Conservation (phyloP, 2,888 invertebrate genomes). For the Lochmaea crataegi region DNA sequence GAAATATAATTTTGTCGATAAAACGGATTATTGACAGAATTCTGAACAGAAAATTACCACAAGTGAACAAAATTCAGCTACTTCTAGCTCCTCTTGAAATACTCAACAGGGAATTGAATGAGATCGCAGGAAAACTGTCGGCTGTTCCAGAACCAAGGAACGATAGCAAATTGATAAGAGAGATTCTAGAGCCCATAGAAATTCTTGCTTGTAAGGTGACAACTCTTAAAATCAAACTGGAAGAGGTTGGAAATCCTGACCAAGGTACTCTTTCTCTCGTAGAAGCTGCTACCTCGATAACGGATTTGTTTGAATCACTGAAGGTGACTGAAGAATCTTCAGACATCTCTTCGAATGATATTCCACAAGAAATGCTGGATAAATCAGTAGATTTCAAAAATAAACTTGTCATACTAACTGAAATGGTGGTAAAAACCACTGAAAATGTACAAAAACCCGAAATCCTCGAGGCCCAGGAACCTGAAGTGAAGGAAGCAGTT, state of each 20-base stretch:
- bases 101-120: not conserved
- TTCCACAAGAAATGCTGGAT: not conserved
- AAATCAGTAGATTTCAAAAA: not conserved
- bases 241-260: slow-evolving; percentile 31
- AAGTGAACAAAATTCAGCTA: not conserved
- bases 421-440: not conserved
- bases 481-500: slow-evolving; percentile 35
- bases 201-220: slow-evolving; percentile 22
- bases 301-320: slow-evolving; percentile 3
- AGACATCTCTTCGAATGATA: not conserved
- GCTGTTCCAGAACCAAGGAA: slow-evolving; percentile 6
- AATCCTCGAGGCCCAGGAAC: not conserved
- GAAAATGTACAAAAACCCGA: not conserved
- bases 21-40: not conserved
- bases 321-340: not conserved
- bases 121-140: not conserved
- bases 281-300: slow-evolving; percentile 12
- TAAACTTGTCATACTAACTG: not conserved
- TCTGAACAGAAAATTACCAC: not conserved
- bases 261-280: slow-evolving; percentile 21
- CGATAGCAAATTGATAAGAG: slow-evolving; percentile 3
- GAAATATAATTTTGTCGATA: slow-evolving; percentile 15
- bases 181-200: slow-evolving; percentile 35
- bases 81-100: not conserved
- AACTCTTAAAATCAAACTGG: slow-evolving; percentile 30